A percentile compares a stretch with the other conserved stretches of the same genome.
Conservation (phyloP, 2,888 invertebrate species). For the Drosophila monieri region DNA sequence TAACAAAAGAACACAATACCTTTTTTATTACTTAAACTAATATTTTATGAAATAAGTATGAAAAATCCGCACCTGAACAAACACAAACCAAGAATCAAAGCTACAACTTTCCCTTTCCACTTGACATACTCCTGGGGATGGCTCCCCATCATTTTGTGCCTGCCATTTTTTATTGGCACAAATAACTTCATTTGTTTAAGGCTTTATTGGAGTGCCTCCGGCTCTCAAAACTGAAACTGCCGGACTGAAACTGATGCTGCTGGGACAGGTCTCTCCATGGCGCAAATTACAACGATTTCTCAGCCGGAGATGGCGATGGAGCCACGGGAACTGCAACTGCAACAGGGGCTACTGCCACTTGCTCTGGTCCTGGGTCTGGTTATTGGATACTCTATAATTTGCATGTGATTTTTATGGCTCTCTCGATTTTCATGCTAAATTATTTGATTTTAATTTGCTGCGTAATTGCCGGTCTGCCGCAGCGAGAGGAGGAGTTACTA, state of each 20-base stretch:
- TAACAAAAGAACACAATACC: no score
- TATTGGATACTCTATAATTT: constrained; percentile 81
- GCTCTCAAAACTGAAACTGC: constrained; percentile 29
- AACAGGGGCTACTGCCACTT: constrained; percentile 20
- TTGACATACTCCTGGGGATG: constrained; percentile 54
- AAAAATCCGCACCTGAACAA: constrained; percentile 17
- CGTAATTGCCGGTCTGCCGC: constrained; percentile 69
- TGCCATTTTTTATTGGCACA: constrained; percentile 71
- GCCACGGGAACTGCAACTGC: background rate
- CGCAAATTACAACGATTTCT: constrained; percentile 72
- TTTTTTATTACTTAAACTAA: no score
- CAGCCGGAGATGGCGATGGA: constrained; percentile 26
- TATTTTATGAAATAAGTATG: background rate
- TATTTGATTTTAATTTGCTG: constrained; percentile 83
- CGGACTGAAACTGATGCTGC: constrained; percentile 19
- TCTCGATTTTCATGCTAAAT: constrained; percentile 77
- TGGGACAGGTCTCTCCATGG: constrained; percentile 34
- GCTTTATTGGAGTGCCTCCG: constrained; percentile 68
- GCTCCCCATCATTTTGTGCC: constrained; percentile 38
- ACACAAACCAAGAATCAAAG: background rate
- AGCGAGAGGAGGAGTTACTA: background rate
- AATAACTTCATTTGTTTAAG: constrained; percentile 77
- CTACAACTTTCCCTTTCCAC: constrained; percentile 65
- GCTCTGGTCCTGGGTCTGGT: constrained; percentile 50
- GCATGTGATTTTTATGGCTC: constrained; percentile 81